Conservation (phyloP, 2,888 invertebrate species). For the Cylloceria caligata region DNA sequence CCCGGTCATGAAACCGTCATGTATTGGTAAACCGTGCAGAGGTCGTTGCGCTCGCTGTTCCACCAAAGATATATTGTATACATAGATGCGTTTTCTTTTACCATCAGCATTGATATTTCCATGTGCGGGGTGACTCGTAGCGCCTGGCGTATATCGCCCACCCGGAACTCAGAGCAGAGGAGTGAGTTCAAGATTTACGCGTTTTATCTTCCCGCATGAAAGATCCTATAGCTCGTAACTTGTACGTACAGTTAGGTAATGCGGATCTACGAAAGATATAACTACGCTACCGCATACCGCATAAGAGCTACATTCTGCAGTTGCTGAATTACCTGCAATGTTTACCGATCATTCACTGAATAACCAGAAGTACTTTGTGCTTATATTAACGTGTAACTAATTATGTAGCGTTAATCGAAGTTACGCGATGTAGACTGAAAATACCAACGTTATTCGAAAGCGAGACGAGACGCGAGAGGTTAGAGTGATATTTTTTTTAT, state of each 20-base stretch:
- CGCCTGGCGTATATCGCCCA: background rate
- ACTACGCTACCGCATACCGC: background rate
- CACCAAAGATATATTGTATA: background rate
- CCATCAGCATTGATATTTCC: slow-evolving; percentile 28
- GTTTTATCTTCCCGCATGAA: slow-evolving; percentile 4
- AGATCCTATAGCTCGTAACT: slow-evolving; percentile 24
- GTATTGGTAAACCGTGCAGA: slow-evolving; percentile 4
- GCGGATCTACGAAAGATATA: slow-evolving; percentile 2
- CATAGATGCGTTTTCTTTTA: background rate
- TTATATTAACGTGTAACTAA: background rate
- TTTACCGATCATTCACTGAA: background rate
- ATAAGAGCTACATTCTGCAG: background rate
- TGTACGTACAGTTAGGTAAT: slow-evolving; percentile 7
- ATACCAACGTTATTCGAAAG: no score
- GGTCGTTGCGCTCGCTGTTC: slow-evolving; percentile 2
- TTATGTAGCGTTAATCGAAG: background rate
- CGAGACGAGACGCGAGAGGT: no score
- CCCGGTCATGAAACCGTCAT: slow-evolving; percentile 38
- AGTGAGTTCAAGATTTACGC: slow-evolving; percentile 19
- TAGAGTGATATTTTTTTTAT: no score
- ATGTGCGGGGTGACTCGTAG: background rate
- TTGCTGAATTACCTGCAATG: background rate
- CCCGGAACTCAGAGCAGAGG: slow-evolving; percentile 7
- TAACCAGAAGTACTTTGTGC: background rate
- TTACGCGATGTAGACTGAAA: background rate